phyloP scores from a whole-genome alignment of 2,797 vertebrate species.

The Diplodus puntazzo region DNA sequence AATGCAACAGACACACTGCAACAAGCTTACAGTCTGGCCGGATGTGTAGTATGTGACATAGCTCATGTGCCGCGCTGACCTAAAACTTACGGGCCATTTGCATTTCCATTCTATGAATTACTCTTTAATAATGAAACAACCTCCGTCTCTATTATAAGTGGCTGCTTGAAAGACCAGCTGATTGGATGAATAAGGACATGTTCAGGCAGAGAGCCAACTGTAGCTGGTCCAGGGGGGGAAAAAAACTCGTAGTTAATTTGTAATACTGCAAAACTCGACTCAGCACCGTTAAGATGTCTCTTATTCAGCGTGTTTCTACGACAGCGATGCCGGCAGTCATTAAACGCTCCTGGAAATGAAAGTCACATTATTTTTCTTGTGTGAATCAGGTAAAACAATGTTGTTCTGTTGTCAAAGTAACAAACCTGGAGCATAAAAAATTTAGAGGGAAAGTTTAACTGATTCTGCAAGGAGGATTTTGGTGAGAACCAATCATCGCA shows the following conservation, averaged over 20 bases:
- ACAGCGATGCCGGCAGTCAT: background rate
- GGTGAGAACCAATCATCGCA: background rate
- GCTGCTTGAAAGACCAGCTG: background rate
- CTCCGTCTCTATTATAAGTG: background rate
- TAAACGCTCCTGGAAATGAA: no score
- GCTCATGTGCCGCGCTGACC: background rate
- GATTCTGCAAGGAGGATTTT: background rate
- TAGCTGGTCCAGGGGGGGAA: no score
- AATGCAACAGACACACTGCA: conserved; percentile 44
- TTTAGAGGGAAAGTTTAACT: background rate
- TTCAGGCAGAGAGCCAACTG: background rate
- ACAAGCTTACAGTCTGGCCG: conserved; percentile 17
- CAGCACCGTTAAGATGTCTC: no score
- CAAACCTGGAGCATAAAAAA: background rate
- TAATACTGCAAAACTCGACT: no score
- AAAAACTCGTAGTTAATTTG: background rate
- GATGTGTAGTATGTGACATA: background rate
- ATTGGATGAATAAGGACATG: background rate
- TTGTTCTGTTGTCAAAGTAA: background rate
- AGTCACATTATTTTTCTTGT: background rate
- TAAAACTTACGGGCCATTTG: background rate
- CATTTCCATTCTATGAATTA: conserved; percentile 22
- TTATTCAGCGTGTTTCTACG: no score
- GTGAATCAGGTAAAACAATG: no score
- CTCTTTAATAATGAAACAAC: conserved; percentile 18